Conservation (phyloP, 2,888 invertebrate genomes). For the Coecobrya sp. region DNA sequence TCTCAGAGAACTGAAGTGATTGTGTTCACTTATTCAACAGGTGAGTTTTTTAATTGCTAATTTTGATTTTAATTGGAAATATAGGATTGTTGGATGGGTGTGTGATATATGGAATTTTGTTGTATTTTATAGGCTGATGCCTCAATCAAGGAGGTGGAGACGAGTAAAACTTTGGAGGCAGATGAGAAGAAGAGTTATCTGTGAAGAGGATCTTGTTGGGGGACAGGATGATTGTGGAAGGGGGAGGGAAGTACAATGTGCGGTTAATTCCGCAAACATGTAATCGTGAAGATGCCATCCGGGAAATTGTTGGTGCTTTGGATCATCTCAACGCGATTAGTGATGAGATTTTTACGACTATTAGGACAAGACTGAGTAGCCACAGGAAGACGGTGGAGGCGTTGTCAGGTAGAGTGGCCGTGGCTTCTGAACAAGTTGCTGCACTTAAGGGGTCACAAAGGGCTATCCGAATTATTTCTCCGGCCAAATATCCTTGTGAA, state of each 20-base stretch:
- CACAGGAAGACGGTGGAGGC: constrained; percentile 77
- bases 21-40: constrained; percentile 14
- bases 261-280: constrained; percentile 84
- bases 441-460: constrained; percentile 82
- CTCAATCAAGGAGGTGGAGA: background rate
- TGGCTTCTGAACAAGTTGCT: constrained; percentile 81
- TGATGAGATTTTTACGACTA: constrained; percentile 83
- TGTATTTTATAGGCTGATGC: background rate
- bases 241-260: constrained; percentile 83
- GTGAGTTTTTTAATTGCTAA: no score
- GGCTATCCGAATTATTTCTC: constrained; percentile 84
- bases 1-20: background rate
- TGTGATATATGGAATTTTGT: no score
- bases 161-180: background rate
- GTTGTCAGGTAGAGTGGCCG: constrained; percentile 68
- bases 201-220: background rate
- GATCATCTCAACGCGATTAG: constrained; percentile 84
- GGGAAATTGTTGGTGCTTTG: constrained; percentile 84
- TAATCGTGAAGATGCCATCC: constrained; percentile 84
- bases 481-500: constrained; percentile 85
- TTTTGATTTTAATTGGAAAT: no score
- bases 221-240: constrained; percentile 83
- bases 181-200: background rate
- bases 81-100: no score
- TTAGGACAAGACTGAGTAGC: constrained; percentile 81